Percentiles rank a stretch among this genome's conserved stretches.
Evolutionary conservation across 1,140 invertebrate genomes (phyloP).

Genomic region (Temnothorax longispinosus): DNA sequence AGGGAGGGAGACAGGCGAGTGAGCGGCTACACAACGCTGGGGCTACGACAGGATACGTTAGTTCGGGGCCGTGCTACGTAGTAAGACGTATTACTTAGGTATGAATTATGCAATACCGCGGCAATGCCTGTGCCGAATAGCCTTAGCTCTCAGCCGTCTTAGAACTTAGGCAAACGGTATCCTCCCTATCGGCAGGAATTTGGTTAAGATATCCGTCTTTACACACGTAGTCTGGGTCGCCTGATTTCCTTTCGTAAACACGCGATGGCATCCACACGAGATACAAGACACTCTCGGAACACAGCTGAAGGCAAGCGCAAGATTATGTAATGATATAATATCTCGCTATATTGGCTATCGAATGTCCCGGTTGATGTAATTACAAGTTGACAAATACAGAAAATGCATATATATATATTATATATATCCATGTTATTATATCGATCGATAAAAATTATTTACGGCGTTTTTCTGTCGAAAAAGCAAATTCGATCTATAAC

Average conservation of each 20-base stretch:
- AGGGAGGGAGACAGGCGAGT: not conserved
- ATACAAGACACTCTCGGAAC: slow-evolving; percentile 47
- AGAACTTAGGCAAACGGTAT: slow-evolving; percentile 72
- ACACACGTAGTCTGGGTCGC: slow-evolving; percentile 54
- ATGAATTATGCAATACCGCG: slow-evolving; percentile 81
- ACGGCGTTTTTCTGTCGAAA: not conserved
- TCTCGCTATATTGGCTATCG: slow-evolving; percentile 27
- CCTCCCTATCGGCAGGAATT: slow-evolving; percentile 64
- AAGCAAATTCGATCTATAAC: not conserved
- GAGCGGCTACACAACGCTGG: slow-evolving; percentile 58
- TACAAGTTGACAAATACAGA: not conserved
- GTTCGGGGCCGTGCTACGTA: slow-evolving; percentile 72
- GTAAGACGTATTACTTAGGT: slow-evolving; percentile 83
- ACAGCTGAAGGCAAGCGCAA: slow-evolving; percentile 26
- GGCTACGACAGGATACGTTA: slow-evolving; percentile 70
- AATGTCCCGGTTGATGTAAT: slow-evolving; percentile 10
- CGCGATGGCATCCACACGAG: not conserved
- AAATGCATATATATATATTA: not conserved
- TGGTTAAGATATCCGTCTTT: slow-evolving; percentile 71
- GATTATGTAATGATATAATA: slow-evolving; percentile 47
- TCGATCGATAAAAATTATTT: slow-evolving; percentile 18
- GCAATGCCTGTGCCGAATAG: slow-evolving; percentile 73
- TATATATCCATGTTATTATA: too few species aligned
- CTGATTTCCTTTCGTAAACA: slow-evolving; percentile 75
- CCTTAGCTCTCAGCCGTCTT: slow-evolving; percentile 65